phyloP scores from a whole-genome alignment of 2,888 invertebrate species.

The Orchestes rusci region DNA sequence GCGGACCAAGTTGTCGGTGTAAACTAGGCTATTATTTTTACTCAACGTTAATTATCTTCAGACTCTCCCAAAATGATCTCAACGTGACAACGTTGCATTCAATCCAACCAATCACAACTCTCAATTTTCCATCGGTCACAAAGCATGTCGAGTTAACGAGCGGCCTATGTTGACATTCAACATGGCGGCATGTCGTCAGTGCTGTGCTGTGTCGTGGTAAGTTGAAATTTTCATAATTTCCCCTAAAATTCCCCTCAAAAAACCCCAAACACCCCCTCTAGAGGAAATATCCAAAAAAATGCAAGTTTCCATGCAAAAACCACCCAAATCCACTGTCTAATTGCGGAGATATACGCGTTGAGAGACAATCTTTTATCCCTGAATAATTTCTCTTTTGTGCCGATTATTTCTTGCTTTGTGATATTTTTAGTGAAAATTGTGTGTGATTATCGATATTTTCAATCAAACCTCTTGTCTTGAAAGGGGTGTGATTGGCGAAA shows the following conservation, averaged over 20 bases:
- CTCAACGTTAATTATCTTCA: too few relatives aligned
- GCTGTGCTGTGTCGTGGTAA: constrained; percentile 95
- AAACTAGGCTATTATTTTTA: too few relatives aligned
- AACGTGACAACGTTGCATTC: too few relatives aligned
- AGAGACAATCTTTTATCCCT: constrained; percentile 13
- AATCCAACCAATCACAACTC: constrained; percentile 13
- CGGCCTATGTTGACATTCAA: constrained; percentile 67
- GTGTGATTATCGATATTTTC: too few relatives aligned
- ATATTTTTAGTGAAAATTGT: too few relatives aligned
- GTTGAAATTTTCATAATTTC: constrained; percentile 47
- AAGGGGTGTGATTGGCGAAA: too few relatives aligned
- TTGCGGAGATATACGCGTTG: constrained; percentile 7
- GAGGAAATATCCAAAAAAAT: too few relatives aligned
- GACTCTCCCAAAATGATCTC: too few relatives aligned
- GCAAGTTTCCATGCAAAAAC: too few relatives aligned
- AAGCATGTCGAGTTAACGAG: constrained; percentile 18
- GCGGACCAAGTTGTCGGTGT: too few relatives aligned
- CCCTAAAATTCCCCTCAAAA: constrained; percentile 33
- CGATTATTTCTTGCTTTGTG: constrained; percentile 36
- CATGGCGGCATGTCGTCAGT: constrained; percentile 95
- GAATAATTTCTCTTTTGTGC: constrained; percentile 33
- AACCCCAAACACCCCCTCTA: too few relatives aligned
- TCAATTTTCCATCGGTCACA: constrained; percentile 28
- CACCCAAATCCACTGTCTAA: constrained; percentile 6
- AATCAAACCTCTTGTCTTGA: too few relatives aligned